phyloP scores from a whole-genome alignment of 2,113 vertebrate species.

The Prionailurus bengalensis region DNA sequence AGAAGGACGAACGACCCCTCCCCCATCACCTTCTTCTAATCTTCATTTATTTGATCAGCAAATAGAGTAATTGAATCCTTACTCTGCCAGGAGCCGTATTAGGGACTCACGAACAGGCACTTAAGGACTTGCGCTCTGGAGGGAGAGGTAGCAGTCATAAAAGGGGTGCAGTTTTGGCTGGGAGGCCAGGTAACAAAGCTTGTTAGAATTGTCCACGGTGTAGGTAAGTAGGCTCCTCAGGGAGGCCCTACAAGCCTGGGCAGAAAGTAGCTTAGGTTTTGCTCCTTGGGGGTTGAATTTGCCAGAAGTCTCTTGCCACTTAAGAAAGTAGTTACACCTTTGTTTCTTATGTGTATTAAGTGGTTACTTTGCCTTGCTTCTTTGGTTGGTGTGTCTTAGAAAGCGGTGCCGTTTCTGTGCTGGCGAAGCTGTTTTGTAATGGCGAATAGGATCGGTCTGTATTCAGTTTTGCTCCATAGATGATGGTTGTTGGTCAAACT shows the following conservation, averaged over 20 bases:
- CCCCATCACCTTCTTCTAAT: background rate
- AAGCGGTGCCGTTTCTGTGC: background rate
- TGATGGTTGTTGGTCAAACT: background rate
- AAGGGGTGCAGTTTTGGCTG: background rate
- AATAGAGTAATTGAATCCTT: background rate
- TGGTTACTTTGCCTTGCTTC: background rate
- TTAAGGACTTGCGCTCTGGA: background rate
- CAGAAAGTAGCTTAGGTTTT: background rate
- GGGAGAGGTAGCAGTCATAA: background rate
- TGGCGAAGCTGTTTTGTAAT: background rate
- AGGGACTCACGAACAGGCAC: background rate
- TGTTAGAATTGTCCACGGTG: background rate
- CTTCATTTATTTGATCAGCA: constrained; percentile 39
- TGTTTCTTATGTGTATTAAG: background rate
- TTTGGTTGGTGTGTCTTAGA: background rate
- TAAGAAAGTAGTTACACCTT: background rate
- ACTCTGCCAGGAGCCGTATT: background rate
- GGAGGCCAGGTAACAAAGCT: background rate
- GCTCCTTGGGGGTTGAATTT: background rate
- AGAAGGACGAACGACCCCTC: background rate
- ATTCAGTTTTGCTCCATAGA: background rate
- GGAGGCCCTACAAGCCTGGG: background rate
- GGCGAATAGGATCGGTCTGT: background rate
- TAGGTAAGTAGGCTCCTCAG: background rate
- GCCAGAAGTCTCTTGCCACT: background rate